phyloP scores from a whole-genome alignment of 2,797 vertebrate species.

The Hydrophis major region DNA sequence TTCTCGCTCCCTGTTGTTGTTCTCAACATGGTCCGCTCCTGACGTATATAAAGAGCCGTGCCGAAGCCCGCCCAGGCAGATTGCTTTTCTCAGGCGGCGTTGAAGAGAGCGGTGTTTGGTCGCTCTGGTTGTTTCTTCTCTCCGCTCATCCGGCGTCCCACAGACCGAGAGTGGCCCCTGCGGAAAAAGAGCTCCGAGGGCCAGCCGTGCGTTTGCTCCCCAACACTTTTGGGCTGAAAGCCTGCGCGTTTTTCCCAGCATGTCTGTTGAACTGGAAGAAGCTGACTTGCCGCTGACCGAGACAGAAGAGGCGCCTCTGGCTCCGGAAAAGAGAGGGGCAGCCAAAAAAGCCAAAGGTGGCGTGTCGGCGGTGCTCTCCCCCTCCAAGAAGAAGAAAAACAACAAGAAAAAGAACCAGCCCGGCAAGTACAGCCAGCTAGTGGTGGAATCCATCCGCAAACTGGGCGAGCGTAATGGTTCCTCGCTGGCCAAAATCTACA shows the following conservation, averaged over 20 bases:
- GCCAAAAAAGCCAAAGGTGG: slow-evolving; percentile 52
- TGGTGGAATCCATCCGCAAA: slow-evolving; percentile 79
- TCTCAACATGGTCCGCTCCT: slow-evolving; percentile 81
- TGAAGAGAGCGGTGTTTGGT: neutral
- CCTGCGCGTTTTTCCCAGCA: slow-evolving; percentile 43
- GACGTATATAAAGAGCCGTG: slow-evolving; percentile 64
- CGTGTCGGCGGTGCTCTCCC: slow-evolving; percentile 42
- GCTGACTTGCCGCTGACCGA: slow-evolving; percentile 61
- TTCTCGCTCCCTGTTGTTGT: slow-evolving; percentile 77
- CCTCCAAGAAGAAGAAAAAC: slow-evolving; percentile 71
- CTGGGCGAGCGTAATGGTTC: slow-evolving; percentile 80
- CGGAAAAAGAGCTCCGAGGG: slow-evolving; percentile 7
- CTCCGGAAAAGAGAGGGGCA: slow-evolving; percentile 59
- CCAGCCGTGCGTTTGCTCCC: slow-evolving; percentile 34
- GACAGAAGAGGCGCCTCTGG: slow-evolving; percentile 63
- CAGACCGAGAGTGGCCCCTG: rapidly evolving
- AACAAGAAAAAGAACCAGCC: slow-evolving; percentile 82
- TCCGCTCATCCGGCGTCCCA: neutral
- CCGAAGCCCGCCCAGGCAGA: slow-evolving; percentile 23
- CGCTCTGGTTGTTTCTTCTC: neutral
- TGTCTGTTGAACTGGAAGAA: slow-evolving; percentile 77
- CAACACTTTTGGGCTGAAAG: neutral
- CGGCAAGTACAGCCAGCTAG: slow-evolving; percentile 82
- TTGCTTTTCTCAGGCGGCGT: neutral
- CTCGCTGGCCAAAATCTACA: slow-evolving; percentile 81